A percentile compares a stretch with the other conserved stretches of the same genome.
phyloP scores from a whole-genome alignment of 2,888 invertebrate genomes.

The Zygothrica quintamaculata region DNA sequence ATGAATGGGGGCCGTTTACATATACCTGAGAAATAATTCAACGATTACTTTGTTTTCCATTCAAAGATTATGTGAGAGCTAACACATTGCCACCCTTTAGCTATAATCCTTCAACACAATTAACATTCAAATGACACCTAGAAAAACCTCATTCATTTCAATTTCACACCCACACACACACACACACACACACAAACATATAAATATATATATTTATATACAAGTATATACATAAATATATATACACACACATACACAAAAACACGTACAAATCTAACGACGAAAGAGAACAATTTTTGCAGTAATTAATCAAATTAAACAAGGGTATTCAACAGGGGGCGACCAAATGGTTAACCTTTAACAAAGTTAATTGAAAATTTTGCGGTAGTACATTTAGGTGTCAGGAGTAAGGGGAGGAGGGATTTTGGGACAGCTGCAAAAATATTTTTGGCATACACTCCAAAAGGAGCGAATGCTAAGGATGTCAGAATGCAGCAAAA shows the following conservation, averaged over 20 bases:
- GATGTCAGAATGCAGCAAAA: conserved; percentile 21
- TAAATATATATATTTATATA: background rate
- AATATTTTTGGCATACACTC: conserved; percentile 43
- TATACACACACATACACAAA: conserved; percentile 5
- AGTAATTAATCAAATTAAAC: conserved; percentile 80
- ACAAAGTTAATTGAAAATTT: conserved; percentile 75
- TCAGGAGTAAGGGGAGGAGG: conserved; percentile 3
- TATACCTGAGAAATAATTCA: background rate
- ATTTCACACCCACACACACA: conserved; percentile 25
- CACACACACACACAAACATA: conserved; percentile 5
- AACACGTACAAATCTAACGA: conserved; percentile 16
- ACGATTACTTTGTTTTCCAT: conserved; percentile 11
- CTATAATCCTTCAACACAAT: conserved; percentile 60
- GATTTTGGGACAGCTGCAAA: conserved; percentile 61
- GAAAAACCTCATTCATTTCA: conserved; percentile 26
- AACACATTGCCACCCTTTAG: conserved; percentile 39
- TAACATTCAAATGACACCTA: conserved; percentile 60
- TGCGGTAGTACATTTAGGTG: conserved; percentile 49
- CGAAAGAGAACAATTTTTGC: conserved; percentile 52
- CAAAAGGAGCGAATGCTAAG: conserved; percentile 32
- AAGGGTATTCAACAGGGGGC: conserved; percentile 44
- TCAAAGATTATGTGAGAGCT: conserved; percentile 31
- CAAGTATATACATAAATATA: conserved; percentile 18
- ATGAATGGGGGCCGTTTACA: too few relatives aligned
- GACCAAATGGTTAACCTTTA: conserved; percentile 59